Base-by-base conservation (phyloP, 2,113 vertebrate species). In the Bubalus kerabau region DNA sequence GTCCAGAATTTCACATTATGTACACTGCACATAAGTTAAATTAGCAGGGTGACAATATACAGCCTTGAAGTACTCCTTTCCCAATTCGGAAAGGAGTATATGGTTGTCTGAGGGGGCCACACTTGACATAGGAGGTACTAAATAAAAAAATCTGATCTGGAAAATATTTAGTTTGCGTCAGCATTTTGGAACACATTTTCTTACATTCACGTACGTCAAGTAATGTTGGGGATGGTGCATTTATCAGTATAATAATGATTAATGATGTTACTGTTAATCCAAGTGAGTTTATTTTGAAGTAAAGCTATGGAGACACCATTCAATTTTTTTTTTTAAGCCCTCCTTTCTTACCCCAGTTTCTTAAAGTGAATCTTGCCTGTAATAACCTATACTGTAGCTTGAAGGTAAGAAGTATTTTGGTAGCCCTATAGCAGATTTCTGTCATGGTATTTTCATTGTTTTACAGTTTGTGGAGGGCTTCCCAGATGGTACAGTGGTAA, bases 361-460 rank as follows among this genome's bases (percentile, higher is more conserved):
- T 67, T 62, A 91, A 91, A 87, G 36, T n/a, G 54, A 52, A 48
- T 43, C 32, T 93, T 89, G 48, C 76, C 83, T 97, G 48, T 88
- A 97, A 88, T 60, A 96, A 43, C 59, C 30, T 96, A 7, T 15
- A 54, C 54, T 13, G 2, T 93, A 93, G 78, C 36, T 90, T 95
- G 21, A 91, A 89, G 56, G 48, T 81, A 84, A 64, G 59, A 24
- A n/a, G 23, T 46, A 62, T 82, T 91, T 91, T 88, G 56, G 21
- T 59, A 82, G 85, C 83, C 13, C 83, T 82, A 46, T 59, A 90
- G 59, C 64, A 97, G 82, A 64, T 97, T 93, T 92, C 56, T 81
- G 43, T 91, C 7, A 30, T n/a, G 12, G 0, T 90, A 23, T 91
- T 97, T 82, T 57, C 60, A 64, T 91, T 92, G 28, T 62, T 30